Evolutionary conservation across 92 coral and sea anemone genomes (phyloP), one percentile per base, ranked within the genome.

Genomic region (Porites rus): DNA sequence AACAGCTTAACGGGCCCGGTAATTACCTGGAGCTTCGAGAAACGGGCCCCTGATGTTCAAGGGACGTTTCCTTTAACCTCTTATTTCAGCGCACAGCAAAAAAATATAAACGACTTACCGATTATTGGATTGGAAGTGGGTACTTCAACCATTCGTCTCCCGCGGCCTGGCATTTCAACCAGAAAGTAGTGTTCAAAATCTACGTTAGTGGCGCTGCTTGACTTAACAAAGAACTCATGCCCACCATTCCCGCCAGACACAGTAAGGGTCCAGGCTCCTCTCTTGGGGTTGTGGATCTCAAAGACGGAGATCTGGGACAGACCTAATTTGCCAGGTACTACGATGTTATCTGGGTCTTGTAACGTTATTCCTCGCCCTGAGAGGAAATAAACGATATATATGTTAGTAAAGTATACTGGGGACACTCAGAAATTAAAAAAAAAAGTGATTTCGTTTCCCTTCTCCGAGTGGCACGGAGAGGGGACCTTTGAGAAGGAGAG

Each of bases 211-310:
- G 77, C 93, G 20, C 94, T 94, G 62, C 79, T 88, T 8, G 96
- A 92, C 71, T 88, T 94, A 59, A 94, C 98, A 77, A 71, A 89
- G 86, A 87, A 96, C 17, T 88, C 92, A 73, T 92, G 88, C 10
- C 85, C 84, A 3, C 98, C 97, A 62, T 87, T 88, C 10, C 68
- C 25, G 0, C 88, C 80, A 4, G 98, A 93, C 6, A 94, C 84
- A 25, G 58, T 78, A 22, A 96, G 88, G 6, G 89, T 89, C 98
- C 98, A 96, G 92, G 86, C 84, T 19, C 98, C 98, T 13, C 69
- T 86, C 28, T 59, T 85, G 16, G 98, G 96, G 65, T 90, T 84
- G 58, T 69, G 68, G 76, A 96, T 82, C 80, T 92, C 86, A 72
- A 90, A 96, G 69, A 96, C 80, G 5, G 86, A 79, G 52, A 92